Evolutionary conservation across 2,113 vertebrate species (phyloP).

Genomic region (Dicentrarchus labrax): DNA sequence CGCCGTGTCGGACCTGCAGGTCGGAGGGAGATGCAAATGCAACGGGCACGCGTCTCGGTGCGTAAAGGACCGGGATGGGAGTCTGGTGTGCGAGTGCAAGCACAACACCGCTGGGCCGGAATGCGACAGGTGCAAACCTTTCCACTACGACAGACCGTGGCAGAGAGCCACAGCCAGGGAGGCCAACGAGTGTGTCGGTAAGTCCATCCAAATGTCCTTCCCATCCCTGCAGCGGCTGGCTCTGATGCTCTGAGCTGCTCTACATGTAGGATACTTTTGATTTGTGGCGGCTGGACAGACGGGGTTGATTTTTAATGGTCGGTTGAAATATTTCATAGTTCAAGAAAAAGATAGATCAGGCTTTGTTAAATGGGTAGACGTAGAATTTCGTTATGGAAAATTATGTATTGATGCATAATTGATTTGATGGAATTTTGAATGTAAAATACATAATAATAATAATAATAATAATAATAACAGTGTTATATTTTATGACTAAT

Average conservation of each 20-base stretch:
- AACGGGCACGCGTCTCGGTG: slow-evolving; percentile 98
- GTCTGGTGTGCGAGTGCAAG: slow-evolving; percentile 95
- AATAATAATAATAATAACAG: background rate
- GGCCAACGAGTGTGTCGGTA: slow-evolving; percentile 98
- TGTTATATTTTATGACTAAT: background rate
- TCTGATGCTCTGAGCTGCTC: background rate
- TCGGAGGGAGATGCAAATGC: slow-evolving; percentile 98
- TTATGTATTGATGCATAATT: background rate
- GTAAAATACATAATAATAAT: background rate
- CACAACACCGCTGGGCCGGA: slow-evolving; percentile 97
- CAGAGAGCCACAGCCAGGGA: slow-evolving; percentile 96
- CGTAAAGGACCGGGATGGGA: slow-evolving; percentile 93
- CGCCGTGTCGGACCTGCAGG: slow-evolving; percentile 96
- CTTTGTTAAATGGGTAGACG: background rate
- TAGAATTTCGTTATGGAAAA: background rate
- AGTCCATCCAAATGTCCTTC: slow-evolving; percentile 75
- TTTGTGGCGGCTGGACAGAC: background rate
- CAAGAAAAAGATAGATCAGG: background rate
- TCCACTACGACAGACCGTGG: slow-evolving; percentile 99
- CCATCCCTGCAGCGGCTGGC: background rate
- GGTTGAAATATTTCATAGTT: background rate
- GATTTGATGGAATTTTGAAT: background rate
- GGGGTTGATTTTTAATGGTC: background rate
- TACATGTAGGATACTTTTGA: background rate
- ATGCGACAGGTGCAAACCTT: slow-evolving; percentile 98